Evolutionary conservation across 2,888 invertebrate species (phyloP), one percentile per base, ranked within the genome.

Genomic region (Sicus ferrugineus): DNA sequence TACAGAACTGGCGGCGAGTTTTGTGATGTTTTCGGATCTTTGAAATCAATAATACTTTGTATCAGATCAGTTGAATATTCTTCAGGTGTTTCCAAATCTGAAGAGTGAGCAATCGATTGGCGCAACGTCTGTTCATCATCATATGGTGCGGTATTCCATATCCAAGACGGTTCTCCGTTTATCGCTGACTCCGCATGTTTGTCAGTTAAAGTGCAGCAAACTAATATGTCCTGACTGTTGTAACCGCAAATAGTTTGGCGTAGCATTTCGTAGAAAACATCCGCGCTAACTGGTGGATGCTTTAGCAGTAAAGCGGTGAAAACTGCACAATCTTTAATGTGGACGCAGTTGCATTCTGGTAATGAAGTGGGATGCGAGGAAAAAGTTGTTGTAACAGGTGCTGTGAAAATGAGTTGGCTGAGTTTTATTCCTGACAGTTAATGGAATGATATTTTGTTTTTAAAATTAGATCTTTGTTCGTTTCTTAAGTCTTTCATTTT

Each of bases 1-100:
- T 78, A 79, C 69, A 85, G 73, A 5, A 77, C 75, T 59, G 78
- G 80, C 0, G 84, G 84, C 66, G 80, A 83, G 70, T 84, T 84
- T 14, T 78, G 80, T 56, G 78, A 75, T 1, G 82, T 77, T 3
- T 73, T 72, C 6, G 81, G 79, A 74, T 84, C 83, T 50, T 79
- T 79, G 71, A 82, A 83, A 59, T 83, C 79, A 3, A 79, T 75
- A 9, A 84, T 68, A 69, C 77, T 76, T 38, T 7, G 70, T 73
- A 68, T 83, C 23, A 21, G 21, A 19, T 21, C n/a, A 6, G 14
- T 19, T 19, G 48, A 6, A 26, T 63, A n/a, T 7, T 84, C 84
- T 14, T 78, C 80, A 58, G 78, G 75, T 1, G 82, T 77, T 3
- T 73, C 72, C 6, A 80, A 79, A 74, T 84, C 83, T 50, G 78